phyloP scores from a whole-genome alignment of 2,888 invertebrate species.

The Agriopis leucophaearia region DNA sequence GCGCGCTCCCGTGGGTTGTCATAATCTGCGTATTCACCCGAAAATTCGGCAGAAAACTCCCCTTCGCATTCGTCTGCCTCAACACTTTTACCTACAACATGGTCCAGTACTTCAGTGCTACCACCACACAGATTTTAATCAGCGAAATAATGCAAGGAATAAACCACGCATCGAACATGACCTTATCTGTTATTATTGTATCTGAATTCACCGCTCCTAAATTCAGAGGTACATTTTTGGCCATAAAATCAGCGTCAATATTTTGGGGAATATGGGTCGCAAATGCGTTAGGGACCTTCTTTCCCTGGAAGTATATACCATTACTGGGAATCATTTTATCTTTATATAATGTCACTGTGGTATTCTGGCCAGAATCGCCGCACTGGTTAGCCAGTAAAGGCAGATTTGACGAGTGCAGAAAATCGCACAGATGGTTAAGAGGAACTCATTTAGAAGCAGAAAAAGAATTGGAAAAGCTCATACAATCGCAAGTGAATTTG shows the following conservation, averaged over 20 bases:
- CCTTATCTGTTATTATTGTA: constrained; percentile 48
- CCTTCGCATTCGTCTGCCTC: constrained; percentile 48
- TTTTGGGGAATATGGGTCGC: constrained; percentile 57
- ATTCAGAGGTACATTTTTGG: constrained; percentile 52
- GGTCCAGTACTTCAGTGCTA: constrained; percentile 49
- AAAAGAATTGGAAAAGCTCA: constrained; percentile 49
- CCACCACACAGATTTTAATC: constrained; percentile 50
- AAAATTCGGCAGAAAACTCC: constrained; percentile 51
- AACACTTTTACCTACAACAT: constrained; percentile 47
- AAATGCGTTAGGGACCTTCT: constrained; percentile 56
- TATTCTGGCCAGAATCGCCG: constrained; percentile 54
- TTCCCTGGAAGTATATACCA: constrained; percentile 54
- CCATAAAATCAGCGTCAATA: constrained; percentile 53
- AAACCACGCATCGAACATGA: constrained; percentile 47
- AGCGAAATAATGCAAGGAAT: constrained; percentile 55
- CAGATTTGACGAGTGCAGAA: constrained; percentile 48
- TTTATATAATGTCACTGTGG: constrained; percentile 33
- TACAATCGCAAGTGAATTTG: constrained; percentile 41
- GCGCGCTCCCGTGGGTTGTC: constrained; percentile 54
- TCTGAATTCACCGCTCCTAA: constrained; percentile 53
- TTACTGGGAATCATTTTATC: constrained; percentile 45
- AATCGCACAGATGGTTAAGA: constrained; percentile 50
- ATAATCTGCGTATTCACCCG: constrained; percentile 49
- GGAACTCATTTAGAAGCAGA: constrained; percentile 44
- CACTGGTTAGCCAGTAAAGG: constrained; percentile 54